phyloP scores from a whole-genome alignment of 2,888 invertebrate species.

The Lasioglossum figueresi region DNA sequence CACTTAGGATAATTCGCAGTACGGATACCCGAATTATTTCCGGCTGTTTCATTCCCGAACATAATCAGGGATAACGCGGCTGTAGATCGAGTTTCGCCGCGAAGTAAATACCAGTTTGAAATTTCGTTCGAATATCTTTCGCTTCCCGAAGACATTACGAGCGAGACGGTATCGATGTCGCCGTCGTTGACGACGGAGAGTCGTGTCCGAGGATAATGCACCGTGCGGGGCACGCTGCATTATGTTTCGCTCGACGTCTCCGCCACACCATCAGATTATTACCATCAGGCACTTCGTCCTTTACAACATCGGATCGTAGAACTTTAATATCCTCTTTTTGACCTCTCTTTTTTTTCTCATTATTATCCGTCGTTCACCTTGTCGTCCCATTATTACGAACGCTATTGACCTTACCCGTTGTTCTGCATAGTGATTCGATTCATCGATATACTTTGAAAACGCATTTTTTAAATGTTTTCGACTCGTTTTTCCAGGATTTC shows the following conservation, averaged over 20 bases:
- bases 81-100: not conserved
- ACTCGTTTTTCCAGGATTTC: too few species aligned
- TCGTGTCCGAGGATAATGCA: constrained; percentile 39
- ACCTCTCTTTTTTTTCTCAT: not conserved
- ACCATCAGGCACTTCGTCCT: constrained; percentile 69
- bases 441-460: too few species aligned
- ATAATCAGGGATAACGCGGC: not conserved
- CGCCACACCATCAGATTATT: constrained; percentile 50
- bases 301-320: constrained; percentile 74
- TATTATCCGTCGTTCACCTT: not conserved
- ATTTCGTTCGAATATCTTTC: constrained; percentile 20
- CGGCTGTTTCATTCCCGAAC: not conserved
- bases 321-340: constrained; percentile 59
- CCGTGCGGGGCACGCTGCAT: constrained; percentile 30
- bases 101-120: not conserved
- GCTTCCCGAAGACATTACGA: constrained; percentile 21
- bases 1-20: not conserved
- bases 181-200: constrained; percentile 20
- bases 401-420: not conserved
- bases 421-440: not conserved
- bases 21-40: not conserved
- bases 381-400: not conserved
- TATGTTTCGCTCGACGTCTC: constrained; percentile 35
- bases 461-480: too few species aligned
- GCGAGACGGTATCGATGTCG: not conserved